phyloP scores from a whole-genome alignment of 2,113 vertebrate genomes.

The Paramormyrops kingsleyae region DNA sequence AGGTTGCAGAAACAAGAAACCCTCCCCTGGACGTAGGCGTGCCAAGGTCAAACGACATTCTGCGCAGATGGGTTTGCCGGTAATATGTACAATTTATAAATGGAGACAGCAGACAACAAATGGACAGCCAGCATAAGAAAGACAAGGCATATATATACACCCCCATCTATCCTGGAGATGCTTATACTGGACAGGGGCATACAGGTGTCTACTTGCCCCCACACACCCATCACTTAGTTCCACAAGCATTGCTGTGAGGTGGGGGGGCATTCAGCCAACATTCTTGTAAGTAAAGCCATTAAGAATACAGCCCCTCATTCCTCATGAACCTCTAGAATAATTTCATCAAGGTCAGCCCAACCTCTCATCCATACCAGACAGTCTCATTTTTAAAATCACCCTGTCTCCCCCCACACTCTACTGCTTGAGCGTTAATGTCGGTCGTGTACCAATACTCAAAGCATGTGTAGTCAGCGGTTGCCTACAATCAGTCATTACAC shows the following conservation, averaged over 20 bases:
- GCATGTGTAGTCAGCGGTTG: not conserved
- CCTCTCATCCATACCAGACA: not conserved
- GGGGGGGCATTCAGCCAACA: not conserved
- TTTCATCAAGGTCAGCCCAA: not conserved
- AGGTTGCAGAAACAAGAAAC: not conserved
- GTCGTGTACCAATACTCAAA: not conserved
- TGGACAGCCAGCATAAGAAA: not conserved
- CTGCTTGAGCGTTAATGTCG: not conserved
- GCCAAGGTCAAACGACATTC: not conserved
- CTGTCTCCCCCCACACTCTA: not conserved
- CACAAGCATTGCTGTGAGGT: not conserved
- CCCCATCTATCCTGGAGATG: not conserved
- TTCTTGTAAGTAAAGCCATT: not conserved
- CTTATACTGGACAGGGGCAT: not conserved
- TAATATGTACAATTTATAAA: not conserved
- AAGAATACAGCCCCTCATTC: not conserved
- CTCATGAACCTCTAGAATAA: not conserved
- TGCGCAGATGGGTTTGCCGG: not conserved
- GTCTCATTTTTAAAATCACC: not conserved
- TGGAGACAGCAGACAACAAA: not conserved
- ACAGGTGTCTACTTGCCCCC: not conserved
- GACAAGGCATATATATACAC: not conserved
- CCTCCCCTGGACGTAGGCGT: not conserved
- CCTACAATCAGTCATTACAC: not conserved
- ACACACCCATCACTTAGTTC: not conserved